Evolutionary conservation across 2,888 invertebrate genomes (phyloP), one percentile per base, ranked within the genome.

Genomic region (Trichogramma evanescens): DNA sequence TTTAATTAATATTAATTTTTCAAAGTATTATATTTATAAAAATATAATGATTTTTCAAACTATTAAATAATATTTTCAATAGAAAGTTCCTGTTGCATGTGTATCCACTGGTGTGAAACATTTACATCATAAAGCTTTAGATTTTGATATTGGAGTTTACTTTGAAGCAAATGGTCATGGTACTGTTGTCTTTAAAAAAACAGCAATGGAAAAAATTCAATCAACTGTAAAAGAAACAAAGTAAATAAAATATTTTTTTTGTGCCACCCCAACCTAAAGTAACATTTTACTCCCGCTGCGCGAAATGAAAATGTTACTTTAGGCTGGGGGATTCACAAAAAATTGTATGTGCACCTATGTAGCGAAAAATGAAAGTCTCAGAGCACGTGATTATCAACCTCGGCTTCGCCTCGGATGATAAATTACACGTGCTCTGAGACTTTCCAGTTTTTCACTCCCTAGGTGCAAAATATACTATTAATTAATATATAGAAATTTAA

Each of bases 161-260:
- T 99, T 99, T 79, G 99, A 99, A 77, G 98, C 99, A 0, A 99
- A 99, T 80, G 99, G 99, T 0, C 99, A 99, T 80, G 99, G 99
- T 9, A 99, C 98, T 0, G 89, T 93, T 1, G 80, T 94, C 0
- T 94, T 95, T 71, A 93, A 89, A 73, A 80, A 85, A 1, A 77
- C 78, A 13, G 89, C 92, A 0, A 86, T 88, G 70, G 74, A 80
- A 8, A 74, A 79, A 9, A 82, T 91, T 54, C 77, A 78, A 61
- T 78, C 78, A 61, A 82, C 80, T 46, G 71, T 78, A 4, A 69
- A 72, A 50, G 77, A 82, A 69, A 67, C 74, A 41, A 79, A 73
- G 82, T 82, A 74, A 64, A 26, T 26, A 3, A 26, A 26, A 26
- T 26, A 26, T 55, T 62, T 45, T 61, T 54, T n/a, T n/a, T n/a